phyloP scores from a whole-genome alignment of 1,140 invertebrate species.

The Phortica variegata region DNA sequence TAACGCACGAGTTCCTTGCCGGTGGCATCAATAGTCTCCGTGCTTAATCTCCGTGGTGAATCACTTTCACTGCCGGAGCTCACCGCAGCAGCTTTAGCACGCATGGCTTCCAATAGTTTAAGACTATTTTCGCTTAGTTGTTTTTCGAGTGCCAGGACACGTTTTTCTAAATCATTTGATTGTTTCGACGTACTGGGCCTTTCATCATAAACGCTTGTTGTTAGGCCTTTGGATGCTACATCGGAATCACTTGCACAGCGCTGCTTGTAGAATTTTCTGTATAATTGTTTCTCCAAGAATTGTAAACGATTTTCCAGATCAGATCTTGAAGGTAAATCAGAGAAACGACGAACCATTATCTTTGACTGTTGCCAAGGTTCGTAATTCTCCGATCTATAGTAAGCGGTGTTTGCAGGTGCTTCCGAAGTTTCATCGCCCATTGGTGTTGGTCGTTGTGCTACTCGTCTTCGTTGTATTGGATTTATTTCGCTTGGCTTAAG shows the following conservation, averaged over 20 bases:
- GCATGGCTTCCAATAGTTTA: conserved; percentile 37
- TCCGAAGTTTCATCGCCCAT: conserved; percentile 55
- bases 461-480: conserved; percentile 21
- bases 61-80: conserved; percentile 13
- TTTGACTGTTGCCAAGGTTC: conserved; percentile 32
- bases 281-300: conserved; percentile 53
- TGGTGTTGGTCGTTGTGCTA: conserved; percentile 34
- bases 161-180: conserved; percentile 38
- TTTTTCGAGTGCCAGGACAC: conserved; percentile 45
- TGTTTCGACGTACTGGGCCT: conserved; percentile 35
- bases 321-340: conserved; percentile 50
- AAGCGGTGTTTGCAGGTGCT: conserved; percentile 55
- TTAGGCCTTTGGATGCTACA: conserved; percentile 41
- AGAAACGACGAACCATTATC: conserved; percentile 55
- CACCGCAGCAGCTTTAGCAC: conserved; percentile 15
- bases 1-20: conserved; percentile 49
- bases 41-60: conserved; percentile 22
- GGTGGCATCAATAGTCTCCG: conserved; percentile 36
- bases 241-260: conserved; percentile 57
- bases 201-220: conserved; percentile 20
- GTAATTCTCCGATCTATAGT: conserved; percentile 49
- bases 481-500: conserved; percentile 45
- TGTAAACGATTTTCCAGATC: conserved; percentile 55
- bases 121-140: conserved; percentile 49
- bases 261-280: conserved; percentile 53